These are phyloP conservation scores for Oostethus manadensis DNA, from an alignment of 2,113 vertebrate species.

Conservation along the genomic window DNA sequence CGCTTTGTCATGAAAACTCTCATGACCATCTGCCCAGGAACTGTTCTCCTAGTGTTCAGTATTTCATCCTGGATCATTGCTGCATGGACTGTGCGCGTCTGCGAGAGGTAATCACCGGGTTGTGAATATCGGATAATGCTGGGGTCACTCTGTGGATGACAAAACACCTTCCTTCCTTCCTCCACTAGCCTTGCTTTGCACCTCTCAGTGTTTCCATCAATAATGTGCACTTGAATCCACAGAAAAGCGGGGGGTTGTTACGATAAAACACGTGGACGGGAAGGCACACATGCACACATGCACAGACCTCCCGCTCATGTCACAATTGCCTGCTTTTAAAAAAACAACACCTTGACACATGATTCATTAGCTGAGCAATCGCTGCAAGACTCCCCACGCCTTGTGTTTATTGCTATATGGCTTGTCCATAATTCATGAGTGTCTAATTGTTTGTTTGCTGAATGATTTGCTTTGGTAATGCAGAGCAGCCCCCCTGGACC, in stretches of 20 bases:
- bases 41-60: constrained; percentile 90
- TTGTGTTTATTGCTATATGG: constrained; percentile 57
- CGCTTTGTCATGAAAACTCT: constrained; percentile 95
- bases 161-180: constrained; percentile 27
- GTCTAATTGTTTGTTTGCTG: constrained; percentile 74
- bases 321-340: constrained; percentile 26
- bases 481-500: constrained; percentile 57
- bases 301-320: constrained; percentile 10
- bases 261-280: constrained; percentile 18
- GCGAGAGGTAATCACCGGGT: constrained; percentile 79
- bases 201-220: constrained; percentile 34
- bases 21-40: constrained; percentile 93
- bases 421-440: constrained; percentile 73
- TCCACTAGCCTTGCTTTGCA: constrained; percentile 24
- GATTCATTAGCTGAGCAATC: constrained; percentile 56
- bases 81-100: constrained; percentile 91
- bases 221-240: constrained; percentile 30
- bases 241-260: constrained; percentile 21
- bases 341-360: constrained; percentile 23
- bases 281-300: constrained; percentile 20
- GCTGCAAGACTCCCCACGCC: constrained; percentile 44
- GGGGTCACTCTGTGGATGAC: constrained; percentile 34
- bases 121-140: constrained; percentile 39
- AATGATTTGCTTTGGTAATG: constrained; percentile 74
- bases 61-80: constrained; percentile 94